Conservation (phyloP, 2,113 vertebrate species). For the Hyla sarda region DNA sequence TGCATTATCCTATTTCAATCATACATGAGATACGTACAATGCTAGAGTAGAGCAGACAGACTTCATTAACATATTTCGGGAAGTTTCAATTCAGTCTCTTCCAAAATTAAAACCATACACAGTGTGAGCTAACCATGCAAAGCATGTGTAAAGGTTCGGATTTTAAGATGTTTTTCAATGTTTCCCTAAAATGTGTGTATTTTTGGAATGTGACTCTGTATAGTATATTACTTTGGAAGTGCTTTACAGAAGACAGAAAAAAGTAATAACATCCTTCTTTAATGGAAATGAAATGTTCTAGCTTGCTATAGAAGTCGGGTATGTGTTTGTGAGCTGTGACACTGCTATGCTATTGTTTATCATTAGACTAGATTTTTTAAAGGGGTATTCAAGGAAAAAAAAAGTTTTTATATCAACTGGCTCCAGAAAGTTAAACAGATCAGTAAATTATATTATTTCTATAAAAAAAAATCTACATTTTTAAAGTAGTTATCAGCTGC, state of each 20-base stretch:
- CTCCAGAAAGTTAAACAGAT: too few relatives aligned
- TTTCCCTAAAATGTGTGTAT: conserved; percentile 66
- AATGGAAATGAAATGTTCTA: conserved; percentile 68
- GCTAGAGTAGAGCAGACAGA: conserved; percentile 44
- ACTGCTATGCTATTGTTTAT: conserved; percentile 61
- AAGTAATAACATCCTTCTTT: conserved; percentile 59
- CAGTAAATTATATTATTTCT: too few relatives aligned
- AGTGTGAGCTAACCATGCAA: conserved; percentile 68
- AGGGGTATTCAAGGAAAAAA: too few relatives aligned
- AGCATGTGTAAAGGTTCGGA: conserved; percentile 68
- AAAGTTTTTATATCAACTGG: too few relatives aligned
- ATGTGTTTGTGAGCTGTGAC: conserved; percentile 64
- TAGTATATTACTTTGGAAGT: conserved; percentile 71
- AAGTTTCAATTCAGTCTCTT: conserved; percentile 56
- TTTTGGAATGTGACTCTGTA: conserved; percentile 72
- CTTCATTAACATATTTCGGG: conserved; percentile 55
- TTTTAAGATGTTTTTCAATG: conserved; percentile 64
- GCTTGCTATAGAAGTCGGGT: conserved; percentile 67
- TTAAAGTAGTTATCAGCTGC: too few relatives aligned
- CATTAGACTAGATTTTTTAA: too few relatives aligned
- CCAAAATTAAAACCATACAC: conserved; percentile 70
- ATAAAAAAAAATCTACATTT: too few relatives aligned
- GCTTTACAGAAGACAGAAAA: conserved; percentile 10
- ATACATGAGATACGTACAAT: conserved; percentile 33
- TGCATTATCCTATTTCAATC: conserved; percentile 40